Evolutionary conservation across 2,797 vertebrate species (phyloP).

Genomic region (Urosaurus nigricauda): DNA sequence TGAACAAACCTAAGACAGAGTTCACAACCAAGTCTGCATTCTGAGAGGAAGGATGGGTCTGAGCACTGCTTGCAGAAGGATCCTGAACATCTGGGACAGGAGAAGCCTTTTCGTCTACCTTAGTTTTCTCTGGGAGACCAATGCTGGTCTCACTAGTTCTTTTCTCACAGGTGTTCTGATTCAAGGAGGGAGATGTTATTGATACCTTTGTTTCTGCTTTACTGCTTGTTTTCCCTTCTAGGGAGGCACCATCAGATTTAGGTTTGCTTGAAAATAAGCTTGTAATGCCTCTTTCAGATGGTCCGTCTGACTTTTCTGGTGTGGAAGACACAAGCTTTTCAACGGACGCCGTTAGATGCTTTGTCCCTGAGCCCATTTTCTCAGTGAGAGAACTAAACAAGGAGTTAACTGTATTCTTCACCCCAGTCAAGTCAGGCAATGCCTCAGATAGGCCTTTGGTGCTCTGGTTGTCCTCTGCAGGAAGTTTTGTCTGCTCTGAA

Average conservation of each 20-base stretch:
- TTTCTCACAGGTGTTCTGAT: conserved; percentile 67
- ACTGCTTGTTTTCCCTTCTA: conserved; percentile 75
- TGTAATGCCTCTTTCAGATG: conserved; percentile 78
- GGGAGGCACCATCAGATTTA: conserved; percentile 76
- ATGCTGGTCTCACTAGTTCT: conserved; percentile 28
- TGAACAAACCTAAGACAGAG: conserved; percentile 85
- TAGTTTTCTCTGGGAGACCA: conserved; percentile 49
- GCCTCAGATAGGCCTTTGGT: conserved; percentile 73
- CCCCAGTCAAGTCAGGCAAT: conserved; percentile 79
- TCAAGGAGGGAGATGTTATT: conserved; percentile 70
- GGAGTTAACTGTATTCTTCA: conserved; percentile 90
- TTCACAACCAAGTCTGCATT: conserved; percentile 77
- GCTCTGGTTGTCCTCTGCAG: conserved; percentile 65
- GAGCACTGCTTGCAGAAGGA: background rate
- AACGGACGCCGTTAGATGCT: conserved; percentile 80
- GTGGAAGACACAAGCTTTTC: conserved; percentile 79
- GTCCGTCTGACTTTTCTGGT: conserved; percentile 74
- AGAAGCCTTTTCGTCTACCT: conserved; percentile 32
- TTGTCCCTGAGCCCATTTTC: conserved; percentile 85
- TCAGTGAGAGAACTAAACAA: conserved; percentile 86
- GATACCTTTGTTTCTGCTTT: conserved; percentile 78
- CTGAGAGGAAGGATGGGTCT: conserved; percentile 56
- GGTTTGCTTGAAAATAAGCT: conserved; percentile 82
- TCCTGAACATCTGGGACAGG: conserved; percentile 27
- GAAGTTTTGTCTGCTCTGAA: conserved; percentile 69